Base-by-base conservation (phyloP, 2,113 vertebrate genomes). In the Ibidorhyncha struthersii region DNA sequence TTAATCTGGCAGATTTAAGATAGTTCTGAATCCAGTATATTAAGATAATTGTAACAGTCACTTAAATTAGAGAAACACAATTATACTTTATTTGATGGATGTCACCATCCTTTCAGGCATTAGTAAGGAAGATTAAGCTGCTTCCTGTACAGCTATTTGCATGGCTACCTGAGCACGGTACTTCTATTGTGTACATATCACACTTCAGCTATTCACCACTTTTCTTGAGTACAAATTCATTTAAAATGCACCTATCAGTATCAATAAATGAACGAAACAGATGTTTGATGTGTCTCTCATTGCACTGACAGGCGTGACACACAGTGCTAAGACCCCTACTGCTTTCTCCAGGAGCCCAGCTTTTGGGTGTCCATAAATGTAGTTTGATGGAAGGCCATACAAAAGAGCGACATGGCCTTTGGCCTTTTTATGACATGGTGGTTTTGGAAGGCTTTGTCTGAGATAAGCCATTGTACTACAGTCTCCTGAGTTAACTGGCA, bases 251-350 rank as follows among this genome's bases (percentile, higher is more conserved):
- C 90, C 88, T 97, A 98, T 97, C 93, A 65, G 89, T 97, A 96
- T 96, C 96, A 97, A 96, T 96, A 97, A 97, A 97, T 93, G 96
- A 97, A 98, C 95, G 94, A 97, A 98, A 86, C 96, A 90, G 95
- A 97, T 77, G 94, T 94, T 92, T 97, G 92, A 97, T 93, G 92
- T 91, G 96, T 90, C 81, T 96, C 96, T 97, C 82, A 94, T 92
- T 97, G 89, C 97, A 83, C 70, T 97, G 98, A 97, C 96, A 98
- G 92, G 96, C 73, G 1, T 38, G 38, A 97, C 96, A 96, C 92
- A 93, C 88, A 93, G 89, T 16, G 41, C 90, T 96, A 59, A 84
- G 83, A 95, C 91, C 62, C 95, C 92, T 82, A 84, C 86, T 32
- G 95, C 80, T 95, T 94, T 96, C 82, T 93, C 88, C 62, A 83